These are phyloP conservation scores for Caenorhabditis becei DNA, from an alignment of 2,888 invertebrate species.

Conservation along the genomic window DNA sequence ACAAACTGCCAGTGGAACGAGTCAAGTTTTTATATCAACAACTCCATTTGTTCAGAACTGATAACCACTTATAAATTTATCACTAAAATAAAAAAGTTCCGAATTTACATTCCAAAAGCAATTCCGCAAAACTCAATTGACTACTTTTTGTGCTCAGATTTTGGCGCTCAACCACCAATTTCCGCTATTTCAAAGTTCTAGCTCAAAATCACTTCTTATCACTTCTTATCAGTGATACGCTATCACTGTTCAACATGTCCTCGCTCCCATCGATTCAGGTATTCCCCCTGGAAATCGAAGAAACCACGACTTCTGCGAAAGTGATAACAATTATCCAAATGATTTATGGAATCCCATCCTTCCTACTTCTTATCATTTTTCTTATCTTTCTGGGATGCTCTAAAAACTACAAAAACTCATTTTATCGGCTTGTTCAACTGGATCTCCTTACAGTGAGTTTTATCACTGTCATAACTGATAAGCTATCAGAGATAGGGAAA, in stretches of 20 bases:
- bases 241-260: not conserved
- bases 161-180: too few species aligned
- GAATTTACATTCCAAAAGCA: too few species aligned
- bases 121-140: too few species aligned
- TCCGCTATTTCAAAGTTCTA: too few species aligned
- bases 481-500: not conserved
- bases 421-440: slow-evolving; percentile 33
- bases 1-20: not conserved
- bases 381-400: slow-evolving; percentile 13
- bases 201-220: too few species aligned
- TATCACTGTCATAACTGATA: not conserved
- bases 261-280: not conserved
- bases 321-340: not conserved
- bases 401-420: slow-evolving; percentile 15
- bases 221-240: too few species aligned
- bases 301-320: not conserved
- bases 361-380: not conserved
- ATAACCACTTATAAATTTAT: not conserved
- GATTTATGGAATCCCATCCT: slow-evolving; percentile 14
- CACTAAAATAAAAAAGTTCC: too few species aligned
- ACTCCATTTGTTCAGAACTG: not conserved
- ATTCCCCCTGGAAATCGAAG: too few species aligned
- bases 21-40: not conserved
- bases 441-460: slow-evolving; percentile 19
- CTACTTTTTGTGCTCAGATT: too few species aligned